Percentiles rank a stretch among this genome's conserved stretches.
phyloP scores from a whole-genome alignment of 2,888 invertebrate genomes.

The Rhamnusium bicolor region DNA sequence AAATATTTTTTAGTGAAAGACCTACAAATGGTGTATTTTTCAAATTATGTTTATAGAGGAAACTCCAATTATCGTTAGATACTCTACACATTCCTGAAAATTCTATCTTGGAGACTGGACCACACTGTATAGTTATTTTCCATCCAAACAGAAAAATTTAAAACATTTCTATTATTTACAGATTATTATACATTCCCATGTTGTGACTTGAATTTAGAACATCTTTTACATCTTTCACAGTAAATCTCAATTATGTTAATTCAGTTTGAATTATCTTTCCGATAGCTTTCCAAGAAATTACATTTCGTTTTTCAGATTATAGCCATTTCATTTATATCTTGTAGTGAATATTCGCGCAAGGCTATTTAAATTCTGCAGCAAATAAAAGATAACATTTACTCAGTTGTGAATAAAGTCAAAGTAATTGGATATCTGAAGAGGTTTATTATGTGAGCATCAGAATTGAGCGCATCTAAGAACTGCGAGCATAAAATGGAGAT shows the following conservation, averaged over 20 bases:
- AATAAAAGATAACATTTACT: constrained; percentile 15
- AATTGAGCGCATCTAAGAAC: constrained; percentile 18
- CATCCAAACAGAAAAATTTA: too few species aligned
- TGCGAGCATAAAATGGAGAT: constrained; percentile 30
- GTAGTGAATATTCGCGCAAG: neutral
- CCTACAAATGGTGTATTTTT: too few species aligned
- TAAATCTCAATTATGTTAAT: neutral
- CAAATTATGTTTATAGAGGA: too few species aligned
- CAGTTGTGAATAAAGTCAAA: constrained; percentile 20
- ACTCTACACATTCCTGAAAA: too few species aligned
- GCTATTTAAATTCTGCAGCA: constrained; percentile 13
- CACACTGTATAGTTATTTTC: too few species aligned
- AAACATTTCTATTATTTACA: too few species aligned
- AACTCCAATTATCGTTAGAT: too few species aligned
- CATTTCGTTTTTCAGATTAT: neutral
- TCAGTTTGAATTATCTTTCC: neutral
- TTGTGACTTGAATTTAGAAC: too few species aligned
- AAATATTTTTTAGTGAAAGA: too few species aligned
- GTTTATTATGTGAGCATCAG: constrained; percentile 40
- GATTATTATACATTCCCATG: too few species aligned
- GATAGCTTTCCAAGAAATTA: neutral
- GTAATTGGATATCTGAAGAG: constrained; percentile 48
- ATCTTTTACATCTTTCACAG: too few species aligned
- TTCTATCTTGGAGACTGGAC: too few species aligned
- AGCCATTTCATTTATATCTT: neutral